Percentiles rank a stretch among this genome's conserved stretches.
Conservation (phyloP, 2,113 vertebrate species). For the Helogale parvula region DNA sequence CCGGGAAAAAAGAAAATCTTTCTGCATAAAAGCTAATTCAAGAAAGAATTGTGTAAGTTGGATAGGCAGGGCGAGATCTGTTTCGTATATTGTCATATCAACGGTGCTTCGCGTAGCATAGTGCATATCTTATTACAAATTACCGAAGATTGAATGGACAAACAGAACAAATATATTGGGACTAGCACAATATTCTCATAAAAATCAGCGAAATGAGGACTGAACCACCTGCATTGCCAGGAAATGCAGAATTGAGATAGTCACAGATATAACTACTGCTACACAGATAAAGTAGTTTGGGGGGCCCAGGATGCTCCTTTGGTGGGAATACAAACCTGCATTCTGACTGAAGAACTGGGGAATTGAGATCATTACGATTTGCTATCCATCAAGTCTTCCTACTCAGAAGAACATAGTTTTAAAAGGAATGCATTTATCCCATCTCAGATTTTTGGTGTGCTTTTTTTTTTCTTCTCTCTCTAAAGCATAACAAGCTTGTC, state of each 20-base stretch:
- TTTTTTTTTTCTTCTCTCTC: not conserved
- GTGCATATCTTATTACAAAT: not conserved
- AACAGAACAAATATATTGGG: not conserved
- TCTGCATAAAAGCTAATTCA: not conserved
- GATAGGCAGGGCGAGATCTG: not conserved
- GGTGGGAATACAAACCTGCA: not conserved
- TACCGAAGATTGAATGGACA: not conserved
- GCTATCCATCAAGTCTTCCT: constrained; percentile 55
- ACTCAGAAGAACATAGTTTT: constrained; percentile 66
- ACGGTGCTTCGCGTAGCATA: not conserved
- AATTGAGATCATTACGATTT: constrained; percentile 57
- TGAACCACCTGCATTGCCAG: not conserved
- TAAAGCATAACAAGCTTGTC: constrained; percentile 80
- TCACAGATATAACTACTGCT: not conserved
- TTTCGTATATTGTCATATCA: not conserved
- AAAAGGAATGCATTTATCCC: constrained; percentile 73
- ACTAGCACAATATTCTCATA: not conserved
- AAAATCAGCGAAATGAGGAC: not conserved
- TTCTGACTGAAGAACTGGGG: constrained; percentile 57
- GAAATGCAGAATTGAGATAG: not conserved
- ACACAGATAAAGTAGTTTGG: not conserved
- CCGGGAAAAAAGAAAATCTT: not conserved
- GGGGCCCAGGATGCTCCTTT: not conserved
- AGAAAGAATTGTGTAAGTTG: not conserved
- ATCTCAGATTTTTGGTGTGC: constrained; percentile 66